Base-by-base conservation (phyloP, 2,113 vertebrate genomes). In the Podiceps cristatus region DNA sequence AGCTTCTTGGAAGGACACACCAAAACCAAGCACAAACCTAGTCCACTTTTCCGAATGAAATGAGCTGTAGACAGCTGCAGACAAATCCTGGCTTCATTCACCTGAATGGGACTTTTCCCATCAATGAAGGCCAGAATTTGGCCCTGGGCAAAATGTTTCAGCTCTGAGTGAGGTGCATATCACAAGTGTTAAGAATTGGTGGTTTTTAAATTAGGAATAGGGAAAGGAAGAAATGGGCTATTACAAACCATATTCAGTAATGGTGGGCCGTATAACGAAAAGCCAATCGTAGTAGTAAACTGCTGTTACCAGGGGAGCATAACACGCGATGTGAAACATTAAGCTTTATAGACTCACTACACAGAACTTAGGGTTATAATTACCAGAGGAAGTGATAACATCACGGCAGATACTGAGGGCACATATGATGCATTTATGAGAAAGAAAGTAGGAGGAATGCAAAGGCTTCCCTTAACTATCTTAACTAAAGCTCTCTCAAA, bases 1-100 rank as follows among this genome's bases (percentile, higher is more conserved):
- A 49, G 64, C 52, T 81, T 76, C 77, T 91, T 94, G 62, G 95
- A 94, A 95, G 86, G 93, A 78, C 91, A 58, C 1, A 18, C 15
- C 55, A 81, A 84, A 82, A 62, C 52, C 56, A 23, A 59, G 53
- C 53, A 68, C 56, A 89, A 78, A 33, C 25, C 22, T 29, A 75
- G 44, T 25, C 45, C 29, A 5, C 44, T 67, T 88, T 77, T 75
- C 83, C 68, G 66, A 81, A 77, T 24, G 69, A 73, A 81, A 63
- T 9, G 11, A 66, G 35, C 9, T 66, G 20, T 10, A 33, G 49
- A 31, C 12, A 86, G 56, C 58, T 91, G 44, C 84, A 69, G 69
- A 75, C 20, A 28, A 64, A 52, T 49, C 49, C 49, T 49, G 40
- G 4, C 27, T 78, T 49, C 45, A 1, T 7, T 59, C 40, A 5